phyloP scores from a whole-genome alignment of 2,797 vertebrate genomes.

The Coranthus polyacanthus region DNA sequence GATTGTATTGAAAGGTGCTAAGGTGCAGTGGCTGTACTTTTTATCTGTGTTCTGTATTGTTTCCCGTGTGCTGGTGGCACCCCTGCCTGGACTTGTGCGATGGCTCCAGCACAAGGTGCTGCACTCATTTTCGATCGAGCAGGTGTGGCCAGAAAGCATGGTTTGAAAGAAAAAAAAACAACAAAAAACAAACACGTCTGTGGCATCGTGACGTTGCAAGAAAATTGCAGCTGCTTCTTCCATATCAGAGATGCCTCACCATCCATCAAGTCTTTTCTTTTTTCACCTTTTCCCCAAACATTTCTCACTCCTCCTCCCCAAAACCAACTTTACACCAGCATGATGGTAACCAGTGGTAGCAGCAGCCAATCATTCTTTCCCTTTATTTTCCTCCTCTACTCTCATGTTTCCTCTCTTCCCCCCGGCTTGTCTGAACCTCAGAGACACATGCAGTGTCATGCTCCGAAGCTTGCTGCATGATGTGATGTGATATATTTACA shows the following conservation, averaged over 20 bases:
- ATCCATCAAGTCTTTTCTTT: conserved; percentile 22
- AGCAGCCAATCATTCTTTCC: conserved; percentile 12
- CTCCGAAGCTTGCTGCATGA: conserved; percentile 54
- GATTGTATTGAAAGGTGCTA: conserved; percentile 18
- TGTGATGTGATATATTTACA: conserved; percentile 46
- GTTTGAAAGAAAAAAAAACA: conserved; percentile 34
- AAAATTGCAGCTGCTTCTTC: conserved; percentile 29
- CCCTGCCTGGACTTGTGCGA: conserved; percentile 68
- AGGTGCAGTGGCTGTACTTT: conserved; percentile 40
- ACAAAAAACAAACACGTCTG: conserved; percentile 14
- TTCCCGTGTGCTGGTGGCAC: conserved; percentile 71
- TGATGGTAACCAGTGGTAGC: conserved; percentile 36
- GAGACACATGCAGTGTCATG: conserved; percentile 36
- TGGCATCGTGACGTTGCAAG: conserved; percentile 57
- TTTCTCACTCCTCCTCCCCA: conserved; percentile 33
- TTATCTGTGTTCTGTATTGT: conserved; percentile 80
- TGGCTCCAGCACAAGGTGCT: conserved; percentile 56
- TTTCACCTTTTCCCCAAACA: neutral
- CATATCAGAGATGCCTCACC: conserved; percentile 29
- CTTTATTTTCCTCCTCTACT: neutral
- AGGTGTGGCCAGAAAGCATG: conserved; percentile 78
- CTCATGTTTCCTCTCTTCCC: conserved; percentile 23
- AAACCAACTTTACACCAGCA: conserved; percentile 21
- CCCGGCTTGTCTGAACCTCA: conserved; percentile 34
- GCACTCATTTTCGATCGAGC: conserved; percentile 57